Conservation (phyloP, 2,888 invertebrate species). For the Erpobdella octoculata region DNA sequence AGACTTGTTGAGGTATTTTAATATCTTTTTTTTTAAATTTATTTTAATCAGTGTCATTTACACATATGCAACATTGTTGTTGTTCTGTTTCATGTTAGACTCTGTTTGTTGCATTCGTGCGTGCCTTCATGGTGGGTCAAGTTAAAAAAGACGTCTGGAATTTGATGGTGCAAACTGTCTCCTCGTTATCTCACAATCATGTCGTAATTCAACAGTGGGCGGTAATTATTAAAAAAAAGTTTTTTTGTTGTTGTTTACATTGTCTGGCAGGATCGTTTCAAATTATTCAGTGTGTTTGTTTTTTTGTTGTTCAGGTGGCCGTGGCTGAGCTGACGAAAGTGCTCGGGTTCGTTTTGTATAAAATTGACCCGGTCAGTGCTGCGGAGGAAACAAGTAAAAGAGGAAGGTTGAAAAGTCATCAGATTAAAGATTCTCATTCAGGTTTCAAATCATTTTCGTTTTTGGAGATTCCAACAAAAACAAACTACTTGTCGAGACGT, state of each 20-base stretch:
- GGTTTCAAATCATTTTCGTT: too few relatives aligned
- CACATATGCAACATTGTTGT: background rate
- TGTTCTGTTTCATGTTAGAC: background rate
- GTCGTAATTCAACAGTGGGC: conserved; percentile 5
- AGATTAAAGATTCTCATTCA: too few relatives aligned
- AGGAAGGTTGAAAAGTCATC: too few relatives aligned
- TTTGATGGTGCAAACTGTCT: background rate
- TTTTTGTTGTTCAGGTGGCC: background rate
- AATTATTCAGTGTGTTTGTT: background rate
- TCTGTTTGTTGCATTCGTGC: background rate
- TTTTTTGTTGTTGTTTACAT: background rate
- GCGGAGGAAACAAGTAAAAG: background rate
- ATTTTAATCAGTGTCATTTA: background rate
- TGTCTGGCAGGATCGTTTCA: background rate
- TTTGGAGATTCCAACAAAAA: too few relatives aligned
- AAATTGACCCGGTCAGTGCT: background rate
- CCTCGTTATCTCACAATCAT: background rate
- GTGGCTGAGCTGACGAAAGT: conserved; percentile 12
- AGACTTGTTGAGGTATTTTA: background rate
- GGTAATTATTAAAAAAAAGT: background rate
- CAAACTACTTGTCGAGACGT: too few relatives aligned
- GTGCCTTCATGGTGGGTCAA: background rate
- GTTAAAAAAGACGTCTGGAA: background rate
- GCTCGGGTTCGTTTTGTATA: background rate
- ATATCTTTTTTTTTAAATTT: background rate